Percentiles rank a stretch among this genome's conserved stretches.
These are phyloP conservation scores for Sycophila texana DNA, from an alignment of 2,888 invertebrate genomes.

Conservation along the genomic window DNA sequence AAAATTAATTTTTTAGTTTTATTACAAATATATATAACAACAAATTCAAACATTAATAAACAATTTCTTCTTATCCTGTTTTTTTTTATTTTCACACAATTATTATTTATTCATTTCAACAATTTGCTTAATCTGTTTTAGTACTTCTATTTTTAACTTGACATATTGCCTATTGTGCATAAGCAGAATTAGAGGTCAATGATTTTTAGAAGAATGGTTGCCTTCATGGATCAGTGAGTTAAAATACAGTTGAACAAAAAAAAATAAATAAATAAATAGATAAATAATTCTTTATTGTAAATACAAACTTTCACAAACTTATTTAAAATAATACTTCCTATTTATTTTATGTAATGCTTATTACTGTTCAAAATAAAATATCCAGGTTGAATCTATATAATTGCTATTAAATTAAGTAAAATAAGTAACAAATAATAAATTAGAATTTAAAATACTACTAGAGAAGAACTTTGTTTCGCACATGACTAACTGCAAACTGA, in stretches of 20 bases:
- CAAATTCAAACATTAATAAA: not conserved
- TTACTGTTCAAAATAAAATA: too few species aligned
- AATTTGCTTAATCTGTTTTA: not conserved
- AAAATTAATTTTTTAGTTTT: not conserved
- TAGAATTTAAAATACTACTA: not conserved
- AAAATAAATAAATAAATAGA: too few species aligned
- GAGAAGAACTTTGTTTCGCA: slow-evolving; percentile 2
- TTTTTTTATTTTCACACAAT: not conserved
- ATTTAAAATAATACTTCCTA: too few species aligned
- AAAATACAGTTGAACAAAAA: not conserved
- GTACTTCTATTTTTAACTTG: not conserved
- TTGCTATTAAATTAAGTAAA: too few species aligned
- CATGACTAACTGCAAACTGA: not conserved
- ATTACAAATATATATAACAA: not conserved
- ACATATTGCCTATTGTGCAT: slow-evolving; percentile 1
- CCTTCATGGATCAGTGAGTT: slow-evolving; percentile 9
- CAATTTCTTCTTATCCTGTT: not conserved
- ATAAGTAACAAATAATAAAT: too few species aligned
- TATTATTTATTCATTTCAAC: not conserved
- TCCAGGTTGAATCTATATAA: too few species aligned
- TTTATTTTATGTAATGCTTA: too few species aligned
- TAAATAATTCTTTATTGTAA: too few species aligned
- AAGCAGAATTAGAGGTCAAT: slow-evolving; percentile 17
- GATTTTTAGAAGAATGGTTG: slow-evolving; percentile 36
- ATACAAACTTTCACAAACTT: too few species aligned